Evolutionary conservation across 2,113 vertebrate genomes (phyloP).

Genomic region (Macroglossus sobrinus): DNA sequence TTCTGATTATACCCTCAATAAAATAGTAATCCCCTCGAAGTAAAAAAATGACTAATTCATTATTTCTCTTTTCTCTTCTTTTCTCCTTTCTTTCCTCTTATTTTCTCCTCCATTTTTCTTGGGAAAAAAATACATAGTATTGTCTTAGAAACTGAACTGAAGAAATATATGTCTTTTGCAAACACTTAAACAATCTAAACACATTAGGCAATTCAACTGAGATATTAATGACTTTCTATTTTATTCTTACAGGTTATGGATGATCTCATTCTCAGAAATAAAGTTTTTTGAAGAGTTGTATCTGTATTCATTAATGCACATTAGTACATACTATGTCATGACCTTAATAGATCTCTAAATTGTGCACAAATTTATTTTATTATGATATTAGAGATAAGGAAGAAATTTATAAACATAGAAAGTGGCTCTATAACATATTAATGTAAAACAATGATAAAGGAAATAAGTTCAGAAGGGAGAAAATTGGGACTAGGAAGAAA

Average conservation of each 20-base stretch:
- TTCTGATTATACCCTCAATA: background rate
- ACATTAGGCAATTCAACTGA: background rate
- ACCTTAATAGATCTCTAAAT: background rate
- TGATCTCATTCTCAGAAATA: background rate
- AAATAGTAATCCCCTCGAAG: background rate
- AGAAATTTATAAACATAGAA: background rate
- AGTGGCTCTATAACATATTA: background rate
- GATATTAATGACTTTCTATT: background rate
- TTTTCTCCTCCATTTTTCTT: background rate
- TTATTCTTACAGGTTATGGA: background rate
- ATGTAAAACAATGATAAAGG: background rate
- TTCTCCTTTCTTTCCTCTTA: background rate
- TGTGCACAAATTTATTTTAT: background rate
- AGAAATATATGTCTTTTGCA: background rate
- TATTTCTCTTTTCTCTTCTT: background rate
- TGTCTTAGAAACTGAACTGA: background rate
- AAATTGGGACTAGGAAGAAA: background rate
- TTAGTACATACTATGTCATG: background rate
- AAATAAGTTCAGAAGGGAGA: background rate
- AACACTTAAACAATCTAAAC: background rate
- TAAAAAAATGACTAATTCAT: background rate
- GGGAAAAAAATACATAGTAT: background rate
- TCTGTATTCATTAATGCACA: background rate
- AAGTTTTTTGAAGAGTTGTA: background rate
- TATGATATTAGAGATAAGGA: background rate